Base-by-base conservation (phyloP, 2,888 invertebrate genomes). In the Nephrotoma flavescens region DNA sequence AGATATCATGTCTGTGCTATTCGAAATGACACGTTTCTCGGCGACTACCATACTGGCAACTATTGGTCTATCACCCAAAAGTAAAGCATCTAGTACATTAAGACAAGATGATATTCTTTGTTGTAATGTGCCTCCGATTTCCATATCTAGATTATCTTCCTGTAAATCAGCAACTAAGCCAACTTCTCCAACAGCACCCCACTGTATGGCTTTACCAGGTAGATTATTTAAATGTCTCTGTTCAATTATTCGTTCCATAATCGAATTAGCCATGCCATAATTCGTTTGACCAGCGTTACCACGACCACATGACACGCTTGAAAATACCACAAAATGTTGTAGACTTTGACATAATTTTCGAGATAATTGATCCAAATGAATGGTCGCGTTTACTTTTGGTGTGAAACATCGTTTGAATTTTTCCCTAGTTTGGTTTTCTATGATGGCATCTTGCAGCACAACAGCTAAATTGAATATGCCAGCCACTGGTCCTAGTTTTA, bases 381-480 rank as follows among this genome's bases (percentile, higher is more conserved):
- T 91, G 0, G 97, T 97, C 0, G 96, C 97, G n/a, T 92, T 89
- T 0, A 97, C 96, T 91, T 98, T 98, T 0, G 97, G 96, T 1
- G 92, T 94, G 87, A 94, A 94, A 0, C 96, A 95, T 6, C 92
- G 93, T 87, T 92, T 92, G 90, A 96, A 97, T 11, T 93, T 93
- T 86, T 95, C 95, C 0, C 0, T 19, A 1, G 0, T 19, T 19
- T 19, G 19, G 1, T 19, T 19, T 19, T 19, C 19, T 19, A 97
- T 94, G 83, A 96, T 91, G 0, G 94, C 94, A 89, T 97, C 97
- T 88, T 93, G 93, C 7, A 97, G 91, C 1, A 95, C 94, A 89
- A 97, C 97, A 4, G 98, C 98, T 88, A 98, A 92, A 91, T 98
- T 97, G 92, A 98, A 98, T 86, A 98, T 95, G 19, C 95, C 97